These are phyloP conservation scores for Pogona vitticeps DNA, from an alignment of 2,113 vertebrate species.

Conservation along the genomic window DNA sequence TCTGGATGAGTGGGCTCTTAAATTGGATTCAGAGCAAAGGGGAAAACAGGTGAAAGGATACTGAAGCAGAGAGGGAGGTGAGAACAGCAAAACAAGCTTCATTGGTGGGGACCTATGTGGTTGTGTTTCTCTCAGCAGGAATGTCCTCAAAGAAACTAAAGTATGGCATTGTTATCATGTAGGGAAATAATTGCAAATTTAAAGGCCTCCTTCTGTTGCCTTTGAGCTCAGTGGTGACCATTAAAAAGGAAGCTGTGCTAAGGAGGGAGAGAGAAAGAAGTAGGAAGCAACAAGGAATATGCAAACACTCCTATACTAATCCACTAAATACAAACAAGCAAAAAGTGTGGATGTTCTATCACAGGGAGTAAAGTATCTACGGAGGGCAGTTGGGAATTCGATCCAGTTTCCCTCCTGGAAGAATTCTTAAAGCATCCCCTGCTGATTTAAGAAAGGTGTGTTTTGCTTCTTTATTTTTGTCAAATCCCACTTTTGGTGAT, in stretches of 20 bases:
- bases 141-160: constrained; percentile 53
- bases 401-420: background rate
- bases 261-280: background rate
- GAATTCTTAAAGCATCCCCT: background rate
- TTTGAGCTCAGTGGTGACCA: constrained; percentile 53
- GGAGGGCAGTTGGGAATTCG: background rate
- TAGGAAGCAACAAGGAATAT: constrained; percentile 10
- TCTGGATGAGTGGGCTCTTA: constrained; percentile 60
- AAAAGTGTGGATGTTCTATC: background rate
- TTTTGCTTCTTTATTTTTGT: background rate
- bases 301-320: background rate
- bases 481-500: background rate
- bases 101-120: constrained; percentile 67
- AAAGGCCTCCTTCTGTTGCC: constrained; percentile 45
- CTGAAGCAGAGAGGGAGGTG: constrained; percentile 39
- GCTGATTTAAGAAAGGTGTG: background rate
- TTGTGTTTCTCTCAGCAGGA: constrained; percentile 66
- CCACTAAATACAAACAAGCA: background rate
- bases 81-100: constrained; percentile 68
- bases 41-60: constrained; percentile 51
- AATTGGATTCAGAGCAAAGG: constrained; percentile 45
- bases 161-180: constrained; percentile 5
- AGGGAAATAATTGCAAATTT: constrained; percentile 67
- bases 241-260: constrained; percentile 23
- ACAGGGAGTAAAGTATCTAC: background rate